Percentiles rank a stretch among this genome's conserved stretches.
Evolutionary conservation across 2,797 vertebrate genomes (phyloP).

Genomic region (Sebastiscus tertius): DNA sequence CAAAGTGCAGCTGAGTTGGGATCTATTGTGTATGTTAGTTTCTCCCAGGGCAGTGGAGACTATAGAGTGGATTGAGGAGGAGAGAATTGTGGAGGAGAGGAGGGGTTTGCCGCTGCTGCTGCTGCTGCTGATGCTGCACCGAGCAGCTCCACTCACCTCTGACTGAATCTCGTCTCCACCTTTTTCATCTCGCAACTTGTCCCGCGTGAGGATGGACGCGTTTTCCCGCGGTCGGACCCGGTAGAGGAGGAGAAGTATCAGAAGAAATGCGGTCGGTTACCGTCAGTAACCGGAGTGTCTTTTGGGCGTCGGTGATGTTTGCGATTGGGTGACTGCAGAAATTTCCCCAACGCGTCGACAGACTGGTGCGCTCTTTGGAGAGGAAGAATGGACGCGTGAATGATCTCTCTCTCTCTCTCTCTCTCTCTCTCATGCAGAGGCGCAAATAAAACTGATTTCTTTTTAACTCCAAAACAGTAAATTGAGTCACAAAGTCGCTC

Average conservation of each 20-base stretch:
- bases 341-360: constrained; percentile 52
- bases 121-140: constrained; percentile 47
- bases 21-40: constrained; percentile 42
- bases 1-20: constrained; percentile 9
- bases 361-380: constrained; percentile 71
- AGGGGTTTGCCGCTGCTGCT: constrained; percentile 53
- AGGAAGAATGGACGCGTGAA: constrained; percentile 57
- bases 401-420: neutral
- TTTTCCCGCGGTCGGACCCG: constrained; percentile 25
- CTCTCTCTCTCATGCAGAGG: neutral
- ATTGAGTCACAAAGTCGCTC: constrained; percentile 31
- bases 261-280: constrained; percentile 34
- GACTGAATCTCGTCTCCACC: constrained; percentile 54
- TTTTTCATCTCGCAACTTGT: constrained; percentile 64
- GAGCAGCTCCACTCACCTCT: constrained; percentile 71
- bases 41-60: constrained; percentile 55
- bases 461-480: constrained; percentile 27
- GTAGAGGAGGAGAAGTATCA: constrained; percentile 27
- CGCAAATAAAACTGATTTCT: neutral
- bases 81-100: constrained; percentile 41
- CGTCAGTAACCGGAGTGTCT: constrained; percentile 42
- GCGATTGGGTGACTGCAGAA: constrained; percentile 67
- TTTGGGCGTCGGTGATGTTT: constrained; percentile 72
- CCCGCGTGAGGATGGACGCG: constrained; percentile 68
- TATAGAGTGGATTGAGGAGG: neutral